Percentiles rank a stretch among this genome's conserved stretches.
phyloP scores from a whole-genome alignment of 2,797 vertebrate genomes.

The Semotilus atromaculatus region DNA sequence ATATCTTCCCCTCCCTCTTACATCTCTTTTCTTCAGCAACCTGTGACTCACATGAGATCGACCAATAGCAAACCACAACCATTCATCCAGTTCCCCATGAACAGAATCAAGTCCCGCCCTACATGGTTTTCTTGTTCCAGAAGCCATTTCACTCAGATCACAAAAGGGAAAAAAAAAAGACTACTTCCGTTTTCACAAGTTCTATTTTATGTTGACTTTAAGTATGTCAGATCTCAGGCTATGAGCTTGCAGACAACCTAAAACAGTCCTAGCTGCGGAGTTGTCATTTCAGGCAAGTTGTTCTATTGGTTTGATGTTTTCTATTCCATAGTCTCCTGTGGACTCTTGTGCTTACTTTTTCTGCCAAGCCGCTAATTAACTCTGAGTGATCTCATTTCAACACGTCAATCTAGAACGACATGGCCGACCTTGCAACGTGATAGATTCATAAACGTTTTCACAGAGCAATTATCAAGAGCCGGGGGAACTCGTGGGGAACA shows the following conservation, averaged over 20 bases:
- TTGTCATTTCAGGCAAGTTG: background rate
- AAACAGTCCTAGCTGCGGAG: background rate
- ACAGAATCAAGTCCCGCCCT: background rate
- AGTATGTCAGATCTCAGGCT: background rate
- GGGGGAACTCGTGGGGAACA: constrained; percentile 63
- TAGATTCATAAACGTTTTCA: constrained; percentile 68
- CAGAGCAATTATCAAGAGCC: constrained; percentile 67
- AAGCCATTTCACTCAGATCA: background rate
- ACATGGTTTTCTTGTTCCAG: background rate
- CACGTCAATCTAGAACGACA: constrained; percentile 70
- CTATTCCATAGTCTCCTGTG: constrained; percentile 10
- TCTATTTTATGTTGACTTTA: background rate
- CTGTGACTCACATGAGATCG: no score
- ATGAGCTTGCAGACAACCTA: background rate
- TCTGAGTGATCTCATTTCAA: constrained; percentile 63
- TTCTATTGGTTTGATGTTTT: constrained; percentile 11
- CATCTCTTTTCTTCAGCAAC: no score
- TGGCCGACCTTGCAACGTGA: constrained; percentile 57
- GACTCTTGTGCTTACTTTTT: constrained; percentile 21
- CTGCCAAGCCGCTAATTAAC: constrained; percentile 67
- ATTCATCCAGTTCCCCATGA: background rate
- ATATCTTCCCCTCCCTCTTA: no score
- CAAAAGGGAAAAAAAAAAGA: background rate
- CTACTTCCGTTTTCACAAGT: background rate
- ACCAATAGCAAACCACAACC: background rate